Base-by-base conservation (phyloP, 2,113 vertebrate genomes). In the Atractosteus spatula region DNA sequence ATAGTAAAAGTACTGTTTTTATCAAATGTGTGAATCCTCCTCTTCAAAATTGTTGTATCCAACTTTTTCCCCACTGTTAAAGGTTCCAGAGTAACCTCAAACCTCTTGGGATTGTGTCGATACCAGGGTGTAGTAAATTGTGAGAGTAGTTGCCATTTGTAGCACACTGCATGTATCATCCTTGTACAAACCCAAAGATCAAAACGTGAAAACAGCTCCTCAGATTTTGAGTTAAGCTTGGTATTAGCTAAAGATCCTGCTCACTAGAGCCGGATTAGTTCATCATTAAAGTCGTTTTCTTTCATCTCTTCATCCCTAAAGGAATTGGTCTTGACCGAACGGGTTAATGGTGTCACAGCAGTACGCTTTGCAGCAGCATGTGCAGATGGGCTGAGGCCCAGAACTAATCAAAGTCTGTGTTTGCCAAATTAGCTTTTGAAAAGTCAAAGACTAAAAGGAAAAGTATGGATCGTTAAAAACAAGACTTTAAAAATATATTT, bases 251-350 rank as follows among this genome's bases (percentile, higher is more conserved):
- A 79, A 83, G 87, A 79, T 85, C 83, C 83, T 86, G 83, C 87
- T 88, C 80, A 82, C 82, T 85, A 79, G 84, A 84, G 81, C 83
- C 77, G 84, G 84, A 89, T 89, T 89, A 89, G 78, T 77, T 83
- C 81, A 86, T 88, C 78, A 80, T 86, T 85, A 88, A 89, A 89
- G 71, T 78, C 78, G 84, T 86, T 84, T 85, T 77, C 86, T 86
- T 89, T 89, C 83, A 87, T 87, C 82, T 84, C 72, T 72, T 68
- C 77, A 83, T 1, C 43, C 82, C 13, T 8, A 75, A 83, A 76
- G 0, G 74, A 83, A 86, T 85, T 75, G 83, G 0, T 80, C 81
- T 69, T 82, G 83, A 86, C 78, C 84, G 76, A 69, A 71, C 77
- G 79, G 83, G 83, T 85, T 85, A 85, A 71, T 70, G 78, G 79